phyloP scores from a whole-genome alignment of 2,113 vertebrate genomes.

The Aegithalos caudatus region DNA sequence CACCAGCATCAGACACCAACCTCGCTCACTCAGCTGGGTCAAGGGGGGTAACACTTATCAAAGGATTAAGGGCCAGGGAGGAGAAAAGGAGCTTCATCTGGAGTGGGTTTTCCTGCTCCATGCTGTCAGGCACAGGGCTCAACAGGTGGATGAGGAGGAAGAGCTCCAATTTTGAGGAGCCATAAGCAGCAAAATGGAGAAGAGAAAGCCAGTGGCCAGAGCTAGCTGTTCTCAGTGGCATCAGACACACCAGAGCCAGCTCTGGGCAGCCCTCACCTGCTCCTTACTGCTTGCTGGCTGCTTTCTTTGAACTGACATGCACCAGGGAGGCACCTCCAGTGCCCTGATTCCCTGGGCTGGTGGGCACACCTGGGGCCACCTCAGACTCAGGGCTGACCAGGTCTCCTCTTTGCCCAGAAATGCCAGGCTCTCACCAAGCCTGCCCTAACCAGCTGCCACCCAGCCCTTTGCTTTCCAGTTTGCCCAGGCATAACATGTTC shows the following conservation, averaged over 20 bases:
- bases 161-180: neutral
- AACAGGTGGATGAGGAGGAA: neutral
- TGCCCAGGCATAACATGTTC: neutral
- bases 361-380: neutral
- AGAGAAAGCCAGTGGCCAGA: neutral
- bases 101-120: neutral
- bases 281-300: neutral
- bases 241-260: fast-evolving
- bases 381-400: neutral
- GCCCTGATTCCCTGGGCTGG: neutral
- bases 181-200: neutral
- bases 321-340: neutral
- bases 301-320: neutral
- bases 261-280: neutral
- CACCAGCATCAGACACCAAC: fast-evolving
- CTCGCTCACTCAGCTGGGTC: neutral
- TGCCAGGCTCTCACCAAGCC: neutral
- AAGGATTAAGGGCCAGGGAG: neutral
- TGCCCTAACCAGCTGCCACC: neutral
- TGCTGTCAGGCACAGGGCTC: neutral
- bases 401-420: neutral
- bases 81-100: neutral
- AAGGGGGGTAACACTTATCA: neutral
- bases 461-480: neutral
- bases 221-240: fast-evolving